Evolutionary conservation across 2,797 vertebrate species (phyloP).

Genomic region (Melanotaenia nigrans): DNA sequence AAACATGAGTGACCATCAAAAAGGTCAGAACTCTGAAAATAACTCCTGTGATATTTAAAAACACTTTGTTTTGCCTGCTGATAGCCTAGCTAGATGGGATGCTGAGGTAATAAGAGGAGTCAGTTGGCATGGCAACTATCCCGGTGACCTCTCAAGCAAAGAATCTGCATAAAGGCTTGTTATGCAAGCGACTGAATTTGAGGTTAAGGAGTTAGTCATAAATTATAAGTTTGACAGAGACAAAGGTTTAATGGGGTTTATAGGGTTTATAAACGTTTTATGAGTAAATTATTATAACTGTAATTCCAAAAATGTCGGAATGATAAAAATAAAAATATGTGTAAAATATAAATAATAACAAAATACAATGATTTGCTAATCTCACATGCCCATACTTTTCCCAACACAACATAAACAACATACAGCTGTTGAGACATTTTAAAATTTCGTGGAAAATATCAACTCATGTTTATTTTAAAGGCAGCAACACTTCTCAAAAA

Average conservation of each 20-base stretch:
- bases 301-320: no score
- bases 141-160: slow-evolving; percentile 57
- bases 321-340: neutral
- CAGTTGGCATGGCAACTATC: slow-evolving; percentile 61
- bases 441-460: neutral
- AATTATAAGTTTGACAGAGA: neutral
- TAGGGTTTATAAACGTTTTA: no score
- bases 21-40: slow-evolving; percentile 78
- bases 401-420: neutral
- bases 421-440: neutral
- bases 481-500: no score
- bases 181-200: slow-evolving; percentile 47
- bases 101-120: slow-evolving; percentile 62
- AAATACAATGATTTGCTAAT: neutral
- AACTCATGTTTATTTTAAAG: no score
- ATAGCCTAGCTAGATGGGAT: slow-evolving; percentile 31
- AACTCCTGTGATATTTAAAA: slow-evolving; percentile 74
- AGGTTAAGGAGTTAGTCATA: neutral
- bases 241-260: no score
- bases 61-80: slow-evolving; percentile 65
- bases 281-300: no score
- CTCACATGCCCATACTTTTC: neutral
- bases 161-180: slow-evolving; percentile 42
- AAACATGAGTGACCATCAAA: slow-evolving; percentile 62
- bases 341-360: neutral